Conservation (phyloP, 2,797 vertebrate genomes). For the Champsocephalus gunnari region DNA sequence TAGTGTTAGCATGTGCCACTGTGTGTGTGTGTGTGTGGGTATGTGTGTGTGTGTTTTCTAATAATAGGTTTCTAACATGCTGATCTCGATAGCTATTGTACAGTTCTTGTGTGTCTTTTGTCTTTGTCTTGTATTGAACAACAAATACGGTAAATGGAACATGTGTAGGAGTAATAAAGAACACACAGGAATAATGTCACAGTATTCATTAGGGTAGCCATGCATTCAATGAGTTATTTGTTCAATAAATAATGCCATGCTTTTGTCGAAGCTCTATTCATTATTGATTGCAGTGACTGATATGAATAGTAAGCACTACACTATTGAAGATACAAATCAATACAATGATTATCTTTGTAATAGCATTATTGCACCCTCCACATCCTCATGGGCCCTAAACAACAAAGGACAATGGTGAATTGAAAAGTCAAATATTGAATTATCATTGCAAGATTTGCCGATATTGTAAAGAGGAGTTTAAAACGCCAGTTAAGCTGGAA, state of each 20-base stretch:
- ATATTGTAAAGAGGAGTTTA: not conserved
- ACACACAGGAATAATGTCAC: not conserved
- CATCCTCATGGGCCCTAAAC: constrained; percentile 2
- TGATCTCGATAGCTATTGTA: not conserved
- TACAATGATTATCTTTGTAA: constrained; percentile 55
- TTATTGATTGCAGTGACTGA: constrained; percentile 55
- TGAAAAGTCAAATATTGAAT: constrained; percentile 31
- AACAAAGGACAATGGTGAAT: constrained; percentile 44
- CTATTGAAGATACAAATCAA: constrained; percentile 32
- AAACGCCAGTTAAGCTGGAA: not conserved
- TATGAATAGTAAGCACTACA: constrained; percentile 32
- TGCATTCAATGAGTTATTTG: constrained; percentile 16
- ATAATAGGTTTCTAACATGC: not conserved
- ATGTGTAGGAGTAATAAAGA: no score
- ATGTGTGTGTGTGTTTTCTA: not conserved
- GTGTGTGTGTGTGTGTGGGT: constrained; percentile 1
- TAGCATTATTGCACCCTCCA: constrained; percentile 48
- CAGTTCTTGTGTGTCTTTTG: no score
- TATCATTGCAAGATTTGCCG: not conserved
- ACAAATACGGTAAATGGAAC: not conserved
- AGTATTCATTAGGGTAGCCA: not conserved
- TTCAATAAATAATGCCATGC: constrained; percentile 31
- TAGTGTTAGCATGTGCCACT: not conserved
- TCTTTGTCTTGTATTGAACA: not conserved
- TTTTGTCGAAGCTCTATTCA: constrained; percentile 45